A percentile compares a stretch with the other conserved stretches of the same genome.
phyloP scores from a whole-genome alignment of 2,797 vertebrate species.

The Ciconia nigra region DNA sequence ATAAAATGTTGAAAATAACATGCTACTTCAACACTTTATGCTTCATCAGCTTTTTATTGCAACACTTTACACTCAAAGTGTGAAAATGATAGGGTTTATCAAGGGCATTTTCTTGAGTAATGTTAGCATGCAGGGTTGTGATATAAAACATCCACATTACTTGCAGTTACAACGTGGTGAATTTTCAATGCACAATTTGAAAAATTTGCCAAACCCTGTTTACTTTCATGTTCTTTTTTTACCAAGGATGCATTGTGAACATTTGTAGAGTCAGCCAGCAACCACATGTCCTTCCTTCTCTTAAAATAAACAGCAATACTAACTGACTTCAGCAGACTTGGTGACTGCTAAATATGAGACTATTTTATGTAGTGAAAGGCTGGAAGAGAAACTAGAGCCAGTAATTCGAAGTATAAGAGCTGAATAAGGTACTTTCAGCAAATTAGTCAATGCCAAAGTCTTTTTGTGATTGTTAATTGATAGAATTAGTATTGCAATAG shows the following conservation, averaged over 20 bases:
- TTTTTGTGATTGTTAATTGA: neutral
- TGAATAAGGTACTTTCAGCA: neutral
- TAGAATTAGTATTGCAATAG: neutral
- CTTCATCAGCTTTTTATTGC: conserved; percentile 61
- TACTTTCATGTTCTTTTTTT: neutral
- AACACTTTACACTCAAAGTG: conserved; percentile 33
- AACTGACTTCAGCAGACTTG: neutral
- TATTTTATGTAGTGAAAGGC: neutral
- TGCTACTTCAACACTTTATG: conserved; percentile 36
- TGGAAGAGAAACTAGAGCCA: neutral
- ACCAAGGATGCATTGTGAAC: neutral
- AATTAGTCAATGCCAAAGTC: neutral
- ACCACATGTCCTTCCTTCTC: neutral
- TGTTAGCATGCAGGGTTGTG: neutral
- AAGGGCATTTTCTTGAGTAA: conserved; percentile 55
- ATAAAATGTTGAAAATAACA: conserved; percentile 66
- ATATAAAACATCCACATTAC: neutral
- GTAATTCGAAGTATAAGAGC: neutral
- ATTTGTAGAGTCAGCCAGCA: neutral
- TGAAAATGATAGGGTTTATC: conserved; percentile 51
- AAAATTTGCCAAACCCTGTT: neutral
- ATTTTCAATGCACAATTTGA: neutral
- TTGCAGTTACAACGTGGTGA: neutral
- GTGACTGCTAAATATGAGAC: neutral
- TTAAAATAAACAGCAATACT: neutral